phyloP scores from a whole-genome alignment of 2,888 invertebrate species.

The Parochlus steinenii region DNA sequence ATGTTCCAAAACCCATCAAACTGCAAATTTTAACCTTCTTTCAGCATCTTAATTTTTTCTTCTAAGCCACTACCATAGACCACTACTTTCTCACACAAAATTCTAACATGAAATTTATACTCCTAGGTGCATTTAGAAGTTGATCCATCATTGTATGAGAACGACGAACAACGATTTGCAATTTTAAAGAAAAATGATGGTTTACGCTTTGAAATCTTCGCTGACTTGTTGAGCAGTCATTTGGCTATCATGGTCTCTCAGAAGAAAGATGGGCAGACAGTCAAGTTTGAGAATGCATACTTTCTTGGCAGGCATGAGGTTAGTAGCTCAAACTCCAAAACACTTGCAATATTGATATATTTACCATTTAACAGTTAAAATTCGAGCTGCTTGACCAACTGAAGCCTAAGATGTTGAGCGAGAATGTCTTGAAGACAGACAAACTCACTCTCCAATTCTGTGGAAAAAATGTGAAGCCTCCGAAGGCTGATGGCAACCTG shows the following conservation, averaged over 20 bases:
- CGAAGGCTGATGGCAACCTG: constrained; percentile 37
- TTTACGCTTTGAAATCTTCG: constrained; percentile 60
- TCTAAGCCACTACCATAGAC: no score
- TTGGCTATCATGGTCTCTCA: constrained; percentile 29
- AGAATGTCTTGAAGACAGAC: constrained; percentile 37
- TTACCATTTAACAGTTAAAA: constrained; percentile 39
- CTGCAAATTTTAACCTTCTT: no score
- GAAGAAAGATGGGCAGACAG: constrained; percentile 18
- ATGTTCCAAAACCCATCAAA: no score
- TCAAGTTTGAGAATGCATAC: constrained; percentile 32
- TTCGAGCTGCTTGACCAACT: constrained; percentile 47
- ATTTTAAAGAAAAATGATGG: constrained; percentile 44
- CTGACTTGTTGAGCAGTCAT: constrained; percentile 54
- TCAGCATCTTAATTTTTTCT: no score
- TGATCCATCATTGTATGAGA: constrained; percentile 49
- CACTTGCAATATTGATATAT: background rate
- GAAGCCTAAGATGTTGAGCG: constrained; percentile 30
- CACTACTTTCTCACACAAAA: no score
- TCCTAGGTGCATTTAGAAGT: constrained; percentile 64
- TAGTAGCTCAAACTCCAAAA: constrained; percentile 19
- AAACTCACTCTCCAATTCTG: constrained; percentile 55
- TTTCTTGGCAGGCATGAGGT: constrained; percentile 74
- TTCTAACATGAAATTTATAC: constrained; percentile 14
- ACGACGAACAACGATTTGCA: constrained; percentile 39
- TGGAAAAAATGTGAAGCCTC: constrained; percentile 41